Evolutionary conservation across 2,888 invertebrate species (phyloP).

Genomic region (Patella caerulea): DNA sequence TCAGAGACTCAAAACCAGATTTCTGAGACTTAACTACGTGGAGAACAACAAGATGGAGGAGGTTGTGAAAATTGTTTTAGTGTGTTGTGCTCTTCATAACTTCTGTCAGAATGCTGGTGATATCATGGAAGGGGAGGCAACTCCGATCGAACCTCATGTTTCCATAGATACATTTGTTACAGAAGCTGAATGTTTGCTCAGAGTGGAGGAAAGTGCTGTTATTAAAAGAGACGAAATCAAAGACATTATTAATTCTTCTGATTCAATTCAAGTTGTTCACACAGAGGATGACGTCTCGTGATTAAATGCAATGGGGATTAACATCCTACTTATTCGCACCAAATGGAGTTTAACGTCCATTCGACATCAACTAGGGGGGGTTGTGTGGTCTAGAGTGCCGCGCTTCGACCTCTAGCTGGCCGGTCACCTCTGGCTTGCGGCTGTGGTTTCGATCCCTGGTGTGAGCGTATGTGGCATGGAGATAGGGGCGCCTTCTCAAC

Average conservation of each 20-base stretch:
- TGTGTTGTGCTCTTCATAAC: slow-evolving; percentile 35
- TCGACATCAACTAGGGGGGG: no score
- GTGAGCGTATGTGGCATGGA: no score
- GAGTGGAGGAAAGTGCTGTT: not conserved
- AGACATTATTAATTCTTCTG: not conserved
- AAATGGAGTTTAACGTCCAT: no score
- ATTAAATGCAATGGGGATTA: no score
- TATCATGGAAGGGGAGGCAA: not conserved
- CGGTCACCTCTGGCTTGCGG: no score
- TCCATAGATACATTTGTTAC: not conserved
- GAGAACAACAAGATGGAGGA: slow-evolving; percentile 32
- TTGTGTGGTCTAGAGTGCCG: no score
- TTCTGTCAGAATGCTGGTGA: slow-evolving; percentile 29
- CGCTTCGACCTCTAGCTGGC: no score
- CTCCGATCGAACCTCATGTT: not conserved
- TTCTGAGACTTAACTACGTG: slow-evolving; percentile 29
- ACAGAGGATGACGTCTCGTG: no score
- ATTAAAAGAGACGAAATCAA: not conserved
- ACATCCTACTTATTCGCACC: no score
- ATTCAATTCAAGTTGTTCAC: no score
- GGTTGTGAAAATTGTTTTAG: slow-evolving; percentile 27
- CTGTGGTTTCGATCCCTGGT: no score
- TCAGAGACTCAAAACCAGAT: slow-evolving; percentile 22
- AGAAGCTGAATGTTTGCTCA: not conserved
- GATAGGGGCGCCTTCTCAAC: no score